Base-by-base conservation (phyloP, 2,888 invertebrate species). In the Tyria jacobaeae region DNA sequence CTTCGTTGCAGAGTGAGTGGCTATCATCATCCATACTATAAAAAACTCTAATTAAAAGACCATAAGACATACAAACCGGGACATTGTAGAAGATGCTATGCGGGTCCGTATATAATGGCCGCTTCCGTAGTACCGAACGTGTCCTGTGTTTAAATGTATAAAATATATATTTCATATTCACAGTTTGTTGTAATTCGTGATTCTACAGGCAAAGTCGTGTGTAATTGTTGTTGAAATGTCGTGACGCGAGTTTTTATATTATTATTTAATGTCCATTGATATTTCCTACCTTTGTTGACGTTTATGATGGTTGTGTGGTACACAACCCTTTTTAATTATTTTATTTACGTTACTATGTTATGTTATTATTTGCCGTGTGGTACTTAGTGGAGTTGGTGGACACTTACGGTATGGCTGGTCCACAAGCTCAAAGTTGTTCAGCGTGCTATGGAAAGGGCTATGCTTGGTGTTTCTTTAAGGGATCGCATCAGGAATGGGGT, bases 161-260 rank as follows among this genome's bases (percentile, higher is more conserved):
- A 35, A 68, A 71, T 72, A 73, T 70, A 52, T 48, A 70, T 71
- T 78, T 73, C 55, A 71, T 76, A 82, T 78, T 77, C 79, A 71
- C 60, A 60, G 63, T 58, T 56, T 39, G 66, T 66, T 66, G 57
- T 48, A 58, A 57, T 64, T 80, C 76, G 78, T 83, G 76, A 74
- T 76, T 53, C 62, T 62, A 77, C 73, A 75, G 69, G 67, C 66
- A n/a, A n/a, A n/a, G 66, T 76, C 68, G 75, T 78, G 75, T 81
- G 75, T 82, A 79, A 80, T 82, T 79, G 75, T 79, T 73, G 71
- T 70, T 63, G 39, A 57, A 53, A 64, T 71, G 62, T 79, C 82
- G 83, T 84, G 80, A 77, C 70, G 17, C 44, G 60, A 39, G 56
- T 79, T 73, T 68, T 73, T 69, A 57, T 49, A 48, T 51, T 60